phyloP scores from a whole-genome alignment of 2,797 vertebrate species.

The Alcedo quadribrachys region DNA sequence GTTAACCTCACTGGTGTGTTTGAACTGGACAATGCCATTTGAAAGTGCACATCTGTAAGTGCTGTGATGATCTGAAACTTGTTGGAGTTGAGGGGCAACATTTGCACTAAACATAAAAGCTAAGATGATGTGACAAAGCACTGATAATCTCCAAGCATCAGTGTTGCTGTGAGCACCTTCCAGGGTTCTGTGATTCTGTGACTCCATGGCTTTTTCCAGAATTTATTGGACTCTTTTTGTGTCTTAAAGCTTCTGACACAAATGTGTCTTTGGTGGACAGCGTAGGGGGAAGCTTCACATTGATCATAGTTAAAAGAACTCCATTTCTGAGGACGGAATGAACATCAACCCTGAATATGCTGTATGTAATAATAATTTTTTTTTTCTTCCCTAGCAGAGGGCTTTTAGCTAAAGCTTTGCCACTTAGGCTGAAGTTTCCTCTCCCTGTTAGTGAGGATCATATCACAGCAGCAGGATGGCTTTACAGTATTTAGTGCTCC shows the following conservation, averaged over 20 bases:
- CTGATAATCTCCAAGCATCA: too few relatives aligned
- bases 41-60: background rate
- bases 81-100: background rate
- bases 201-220: background rate
- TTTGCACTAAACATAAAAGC: background rate
- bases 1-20: background rate
- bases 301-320: background rate
- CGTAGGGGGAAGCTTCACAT: background rate
- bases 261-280: background rate
- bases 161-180: background rate
- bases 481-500: background rate
- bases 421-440: background rate
- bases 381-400: background rate
- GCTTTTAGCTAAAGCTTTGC: background rate
- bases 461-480: background rate
- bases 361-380: background rate
- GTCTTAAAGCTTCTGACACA: background rate
- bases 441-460: background rate
- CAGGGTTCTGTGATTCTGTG: background rate
- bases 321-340: background rate
- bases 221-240: background rate
- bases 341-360: background rate
- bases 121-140: background rate
- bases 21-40: background rate
- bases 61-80: background rate